Evolutionary conservation across 2,113 vertebrate genomes (phyloP), one percentile per base, ranked within the genome.

Genomic region (Dendrocopos noguchii): DNA sequence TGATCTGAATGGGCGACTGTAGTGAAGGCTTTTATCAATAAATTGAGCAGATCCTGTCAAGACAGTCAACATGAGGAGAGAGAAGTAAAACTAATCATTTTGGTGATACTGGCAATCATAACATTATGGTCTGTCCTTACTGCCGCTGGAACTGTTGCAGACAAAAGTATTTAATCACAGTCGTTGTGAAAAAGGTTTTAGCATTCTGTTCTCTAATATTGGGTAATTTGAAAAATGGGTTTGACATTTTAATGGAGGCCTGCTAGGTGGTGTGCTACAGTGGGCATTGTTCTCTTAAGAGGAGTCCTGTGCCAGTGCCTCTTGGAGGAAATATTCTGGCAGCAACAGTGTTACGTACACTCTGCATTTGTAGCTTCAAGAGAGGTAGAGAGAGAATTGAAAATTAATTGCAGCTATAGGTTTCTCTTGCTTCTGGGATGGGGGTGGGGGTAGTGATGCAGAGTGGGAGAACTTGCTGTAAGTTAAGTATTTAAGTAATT

Each of bases 401-500:
- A 80, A 79, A 66, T 55, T 15, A 65, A 31, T 84, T 78, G 36
- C 50, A 70, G 44, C 55, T 61, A 6, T 31, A 63, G 36, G 25
- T 88, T 81, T 75, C 57, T 67, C 50, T 75, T 50, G 27, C 67
- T 91, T 82, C 55, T 64, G 63, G 24, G 29, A 12, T 2, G 6
- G 29, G 10, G 22, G 22, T 10, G 27, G 29, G 53, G 11, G 22
- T 36, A 64, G n/a, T 81, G 39, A 42, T 24, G 63, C 1, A 0
- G 46, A 12, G 20, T 67, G 21, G 73, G 39, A 82, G 75, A 89
- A 20, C 36, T 91, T 92, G 28, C 84, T 85, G 6, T 66, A 79
- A 93, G 39, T 39, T 42, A 88, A 65, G 88, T 59, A 39, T 47
- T 87, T 34, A 82, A 76, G n/a, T 88, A 95, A 93, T 86, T 92